These are phyloP conservation scores for Lithosia quadra DNA, from an alignment of 2,888 invertebrate genomes.

Conservation along the genomic window DNA sequence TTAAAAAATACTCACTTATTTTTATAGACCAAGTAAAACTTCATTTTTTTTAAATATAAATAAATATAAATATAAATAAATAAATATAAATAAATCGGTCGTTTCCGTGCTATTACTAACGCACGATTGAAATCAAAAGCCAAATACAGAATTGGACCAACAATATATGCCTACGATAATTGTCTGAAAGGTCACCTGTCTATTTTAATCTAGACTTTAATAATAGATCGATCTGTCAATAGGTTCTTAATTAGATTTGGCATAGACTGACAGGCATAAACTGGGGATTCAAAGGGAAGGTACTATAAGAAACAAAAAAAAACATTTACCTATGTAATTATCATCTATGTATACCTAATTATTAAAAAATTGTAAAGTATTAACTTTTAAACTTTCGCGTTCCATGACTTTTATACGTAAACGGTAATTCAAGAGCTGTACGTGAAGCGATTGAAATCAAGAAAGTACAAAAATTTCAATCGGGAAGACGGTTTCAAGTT, in stretches of 20 bases:
- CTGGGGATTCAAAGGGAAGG: no score
- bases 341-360: no score
- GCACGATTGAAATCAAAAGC: constrained; percentile 55
- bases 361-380: no score
- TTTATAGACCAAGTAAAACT: constrained; percentile 75
- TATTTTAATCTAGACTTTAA: constrained; percentile 14
- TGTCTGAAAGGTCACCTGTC: constrained; percentile 30
- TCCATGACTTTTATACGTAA: no score
- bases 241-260: constrained; percentile 33
- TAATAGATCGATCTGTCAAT: constrained; percentile 37
- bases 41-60: constrained; percentile 62
- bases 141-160: constrained; percentile 32
- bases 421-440: no score
- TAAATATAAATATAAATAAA: constrained; percentile 37
- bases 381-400: no score
- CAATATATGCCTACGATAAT: constrained; percentile 22
- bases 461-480: no score
- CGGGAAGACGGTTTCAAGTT: no score
- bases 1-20: constrained; percentile 71
- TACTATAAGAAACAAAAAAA: no score
- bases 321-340: no score
- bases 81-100: constrained; percentile 34
- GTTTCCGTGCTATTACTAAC: constrained; percentile 53
- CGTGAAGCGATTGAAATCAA: no score
- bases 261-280: constrained; percentile 2